Evolutionary conservation across 2,797 vertebrate species (phyloP).

Genomic region (Anolis apletophallus): DNA sequence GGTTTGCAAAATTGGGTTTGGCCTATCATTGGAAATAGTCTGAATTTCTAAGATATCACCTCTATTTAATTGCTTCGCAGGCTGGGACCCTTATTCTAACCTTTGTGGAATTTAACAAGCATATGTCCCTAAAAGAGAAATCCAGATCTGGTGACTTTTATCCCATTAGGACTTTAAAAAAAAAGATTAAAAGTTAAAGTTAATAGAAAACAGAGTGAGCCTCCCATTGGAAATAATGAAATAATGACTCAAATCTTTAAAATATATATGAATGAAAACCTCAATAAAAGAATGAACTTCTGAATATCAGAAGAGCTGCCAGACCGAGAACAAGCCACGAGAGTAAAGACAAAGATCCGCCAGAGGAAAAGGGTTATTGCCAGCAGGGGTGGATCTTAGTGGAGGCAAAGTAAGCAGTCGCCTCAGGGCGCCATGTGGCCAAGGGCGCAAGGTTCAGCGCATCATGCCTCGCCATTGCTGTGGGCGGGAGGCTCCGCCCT

Average conservation of each 20-base stretch:
- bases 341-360: no score
- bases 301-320: no score
- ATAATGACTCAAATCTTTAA: background rate
- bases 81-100: background rate
- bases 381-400: no score
- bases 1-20: background rate
- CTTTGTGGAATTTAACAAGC: background rate
- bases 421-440: no score
- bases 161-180: background rate
- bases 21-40: background rate
- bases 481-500: no score
- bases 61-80: background rate
- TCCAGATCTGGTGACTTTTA: background rate
- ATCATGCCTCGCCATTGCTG: no score
- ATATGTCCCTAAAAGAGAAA: background rate
- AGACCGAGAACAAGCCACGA: no score
- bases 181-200: no score
- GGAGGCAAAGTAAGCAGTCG: no score
- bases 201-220: background rate
- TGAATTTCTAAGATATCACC: background rate
- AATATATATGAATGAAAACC: background rate
- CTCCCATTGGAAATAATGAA: background rate
- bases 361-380: no score
- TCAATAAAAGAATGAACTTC: background rate
- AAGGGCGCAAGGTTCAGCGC: no score